Percentiles rank a stretch among this genome's conserved stretches.
These are phyloP conservation scores for Struthidea cinerea DNA, from an alignment of 2,113 vertebrate genomes.

Conservation along the genomic window DNA sequence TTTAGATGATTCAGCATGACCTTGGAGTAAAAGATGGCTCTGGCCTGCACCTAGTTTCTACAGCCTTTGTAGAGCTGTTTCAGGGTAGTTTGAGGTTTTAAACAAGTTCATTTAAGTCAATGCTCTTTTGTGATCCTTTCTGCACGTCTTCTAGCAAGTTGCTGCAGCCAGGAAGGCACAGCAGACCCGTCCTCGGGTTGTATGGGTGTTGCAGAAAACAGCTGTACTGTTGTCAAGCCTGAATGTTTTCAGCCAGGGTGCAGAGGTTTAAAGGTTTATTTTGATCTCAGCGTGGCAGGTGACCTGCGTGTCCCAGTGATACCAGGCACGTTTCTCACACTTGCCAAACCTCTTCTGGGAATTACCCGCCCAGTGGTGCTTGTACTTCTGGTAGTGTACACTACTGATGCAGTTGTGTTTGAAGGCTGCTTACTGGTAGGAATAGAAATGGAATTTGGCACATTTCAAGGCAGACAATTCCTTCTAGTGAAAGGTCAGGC, in stretches of 20 bases:
- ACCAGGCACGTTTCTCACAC: neutral
- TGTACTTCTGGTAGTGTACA: neutral
- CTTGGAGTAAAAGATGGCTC: conserved; percentile 2
- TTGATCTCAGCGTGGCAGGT: neutral
- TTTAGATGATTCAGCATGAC: conserved; percentile 54
- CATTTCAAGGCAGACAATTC: neutral
- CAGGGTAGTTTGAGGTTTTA: conserved; percentile 40
- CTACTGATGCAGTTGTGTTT: neutral
- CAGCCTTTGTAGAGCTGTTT: neutral
- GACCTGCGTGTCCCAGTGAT: neutral
- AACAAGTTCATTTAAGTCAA: conserved; percentile 40
- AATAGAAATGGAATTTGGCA: neutral
- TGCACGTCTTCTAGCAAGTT: neutral
- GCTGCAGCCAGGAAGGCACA: neutral
- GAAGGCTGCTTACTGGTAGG: neutral
- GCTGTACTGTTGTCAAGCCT: neutral
- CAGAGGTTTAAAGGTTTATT: neutral
- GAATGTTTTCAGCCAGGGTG: neutral
- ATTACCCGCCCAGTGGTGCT: neutral
- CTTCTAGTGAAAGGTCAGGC: neutral
- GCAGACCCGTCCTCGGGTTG: rapidly evolving
- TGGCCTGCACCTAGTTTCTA: conserved; percentile 21
- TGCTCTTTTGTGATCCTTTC: conserved; percentile 20
- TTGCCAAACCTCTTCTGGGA: neutral
- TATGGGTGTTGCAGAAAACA: rapidly evolving